Percentiles rank a stretch among this genome's conserved stretches.
phyloP scores from a whole-genome alignment of 2,113 vertebrate species.

The Panthera tigris region DNA sequence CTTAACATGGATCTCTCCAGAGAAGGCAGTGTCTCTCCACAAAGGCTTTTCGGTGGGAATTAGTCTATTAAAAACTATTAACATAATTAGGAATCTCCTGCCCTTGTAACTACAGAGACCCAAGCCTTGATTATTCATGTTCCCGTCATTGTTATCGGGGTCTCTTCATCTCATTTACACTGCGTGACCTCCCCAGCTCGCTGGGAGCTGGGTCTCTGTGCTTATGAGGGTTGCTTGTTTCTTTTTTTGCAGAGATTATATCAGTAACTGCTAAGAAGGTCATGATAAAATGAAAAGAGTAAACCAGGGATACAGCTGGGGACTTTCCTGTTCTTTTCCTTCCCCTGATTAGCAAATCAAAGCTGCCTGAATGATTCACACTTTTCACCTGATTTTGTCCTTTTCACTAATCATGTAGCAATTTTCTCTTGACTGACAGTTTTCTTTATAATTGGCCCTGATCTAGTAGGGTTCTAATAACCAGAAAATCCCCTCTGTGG shows the following conservation, averaged over 20 bases:
- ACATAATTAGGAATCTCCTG: slow-evolving; percentile 95
- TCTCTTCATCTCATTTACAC: slow-evolving; percentile 92
- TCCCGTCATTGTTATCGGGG: slow-evolving; percentile 88
- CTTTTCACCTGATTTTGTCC: slow-evolving; percentile 99
- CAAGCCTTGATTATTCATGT: slow-evolving; percentile 92
- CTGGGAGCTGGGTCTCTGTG: slow-evolving; percentile 87
- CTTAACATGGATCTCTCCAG: slow-evolving; percentile 81
- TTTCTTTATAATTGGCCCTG: slow-evolving; percentile 99
- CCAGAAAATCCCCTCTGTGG: slow-evolving; percentile 99
- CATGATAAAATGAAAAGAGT: slow-evolving; percentile 97
- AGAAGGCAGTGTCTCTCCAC: slow-evolving; percentile 82
- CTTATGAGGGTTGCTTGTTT: slow-evolving; percentile 89
- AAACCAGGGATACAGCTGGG: slow-evolving; percentile 98
- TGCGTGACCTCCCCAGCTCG: slow-evolving; percentile 90
- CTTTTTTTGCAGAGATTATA: slow-evolving; percentile 91
- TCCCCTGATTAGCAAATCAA: slow-evolving; percentile 99
- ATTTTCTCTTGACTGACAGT: slow-evolving; percentile 99
- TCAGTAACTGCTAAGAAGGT: slow-evolving; percentile 97
- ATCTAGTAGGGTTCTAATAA: slow-evolving; percentile 99
- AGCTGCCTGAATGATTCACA: slow-evolving; percentile 98
- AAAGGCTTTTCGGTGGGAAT: slow-evolving; percentile 87
- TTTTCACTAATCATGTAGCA: slow-evolving; percentile 99
- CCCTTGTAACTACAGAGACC: slow-evolving; percentile 89
- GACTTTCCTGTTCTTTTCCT: slow-evolving; percentile 94
- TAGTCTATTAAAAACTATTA: slow-evolving; percentile 97